Evolutionary conservation across 1,140 invertebrate species (phyloP), one percentile per base, ranked within the genome.

Genomic region (Polypedilum vanderplanki): DNA sequence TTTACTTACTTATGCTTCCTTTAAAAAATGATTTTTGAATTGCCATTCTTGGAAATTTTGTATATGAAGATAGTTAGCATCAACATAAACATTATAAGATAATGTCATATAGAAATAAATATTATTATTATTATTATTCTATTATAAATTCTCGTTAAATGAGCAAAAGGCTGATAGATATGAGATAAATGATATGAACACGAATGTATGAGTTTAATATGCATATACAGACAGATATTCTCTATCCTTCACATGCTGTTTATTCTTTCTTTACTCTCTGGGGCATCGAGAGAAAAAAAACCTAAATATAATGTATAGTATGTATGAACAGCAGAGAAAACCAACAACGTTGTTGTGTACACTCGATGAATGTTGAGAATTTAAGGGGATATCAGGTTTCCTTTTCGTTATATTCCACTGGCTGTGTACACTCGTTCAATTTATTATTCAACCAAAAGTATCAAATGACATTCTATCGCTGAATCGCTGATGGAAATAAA

Each of bases 401-500:
- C 65, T 70, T 33, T 70, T 70, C 65, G 65, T 70, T 70, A 70
- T 70, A 70, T 70, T 70, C 24, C 65, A 70, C 17, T 70, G 65
- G 12, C 46, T 70, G 17, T 22, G 65, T 70, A 70, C 20, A 70
- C n/a, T 70, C 65, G 10, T 70, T 70, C 65, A 70, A 70, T 70
- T 70, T 70, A 70, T 70, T 70, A 20, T 70, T 70, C 65, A 22
- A 70, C 65, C 65, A 9, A 70, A 70, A 70, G 65, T 70, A 70
- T 70, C 65, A 70, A 18, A 22, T 70, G 65, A 70, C 65, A 70
- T 70, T 22, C 65, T 70, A 70, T 70, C 65, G 65, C 65, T 70
- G 65, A 70, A 70, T 70, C 65, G 65, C 65, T 70, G 65, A 70
- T 70, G 65, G 65, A 57, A 70, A 70, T 70, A 70, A 70, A 70